A percentile compares a stretch with the other conserved stretches of the same genome.
Conservation (phyloP, 2,888 invertebrate species). For the Trachelus tabidus region DNA sequence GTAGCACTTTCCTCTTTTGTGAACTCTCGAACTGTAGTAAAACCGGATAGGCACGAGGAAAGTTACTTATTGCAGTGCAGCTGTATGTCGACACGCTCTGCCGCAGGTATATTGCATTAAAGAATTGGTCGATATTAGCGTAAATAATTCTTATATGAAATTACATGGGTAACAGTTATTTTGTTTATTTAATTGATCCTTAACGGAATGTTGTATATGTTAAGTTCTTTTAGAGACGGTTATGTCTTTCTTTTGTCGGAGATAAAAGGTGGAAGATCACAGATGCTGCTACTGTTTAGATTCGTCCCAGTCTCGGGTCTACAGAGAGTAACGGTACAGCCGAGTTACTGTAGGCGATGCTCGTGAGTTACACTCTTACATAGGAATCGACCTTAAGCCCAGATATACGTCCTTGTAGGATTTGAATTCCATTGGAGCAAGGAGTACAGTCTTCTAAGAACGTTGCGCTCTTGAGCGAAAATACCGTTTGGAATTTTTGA, state of each 20-base stretch:
- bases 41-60: not conserved
- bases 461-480: not conserved
- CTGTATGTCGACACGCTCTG: not conserved
- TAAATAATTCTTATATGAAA: not conserved
- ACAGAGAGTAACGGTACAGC: constrained; percentile 51
- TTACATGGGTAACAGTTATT: not conserved
- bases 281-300: constrained; percentile 4
- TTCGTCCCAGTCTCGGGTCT: constrained; percentile 15
- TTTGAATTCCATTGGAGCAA: constrained; percentile 24
- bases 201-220: not conserved
- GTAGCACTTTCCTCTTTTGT: not conserved
- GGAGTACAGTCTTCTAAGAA: not conserved
- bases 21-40: not conserved
- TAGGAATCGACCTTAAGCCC: constrained; percentile 38
- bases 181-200: not conserved
- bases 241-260: not conserved
- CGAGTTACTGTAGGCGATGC: constrained; percentile 42
- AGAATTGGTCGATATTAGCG: not conserved
- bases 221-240: not conserved
- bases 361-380: not conserved
- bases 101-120: not conserved
- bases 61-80: not conserved
- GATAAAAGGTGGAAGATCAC: not conserved
- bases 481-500: not conserved
- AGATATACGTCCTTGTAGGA: constrained; percentile 45